Evolutionary conservation across 2,113 vertebrate genomes (phyloP), one percentile per base, ranked within the genome.

Genomic region (Danio rerio): DNA sequence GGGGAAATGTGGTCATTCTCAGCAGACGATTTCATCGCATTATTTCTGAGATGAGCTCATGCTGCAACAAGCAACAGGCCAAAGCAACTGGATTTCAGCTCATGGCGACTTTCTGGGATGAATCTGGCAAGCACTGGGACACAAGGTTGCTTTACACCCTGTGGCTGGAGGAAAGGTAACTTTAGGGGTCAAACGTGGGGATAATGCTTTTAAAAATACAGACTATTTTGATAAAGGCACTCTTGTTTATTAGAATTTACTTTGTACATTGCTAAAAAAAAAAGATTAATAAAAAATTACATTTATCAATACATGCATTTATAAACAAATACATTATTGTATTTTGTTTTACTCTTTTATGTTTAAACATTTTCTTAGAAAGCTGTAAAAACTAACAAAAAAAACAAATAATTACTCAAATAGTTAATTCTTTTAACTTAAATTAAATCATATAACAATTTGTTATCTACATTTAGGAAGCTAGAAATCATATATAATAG

Each of bases 21-120:
- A 42, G 73, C 59, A 59, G 62, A 65, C 9, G 31, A 62, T 40
- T 65, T 59, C 59, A 62, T 55, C 59, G 50, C 45, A 59, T 84
- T 31, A 59, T 78, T 13, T 58, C 42, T 74, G 76, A 78, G 18
- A 21, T 2, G 7, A 82, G 56, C 58, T 83, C 68, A 76, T 83
- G 76, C 72, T 42, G 21, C 18, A 53, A n/a, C 59, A 70, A 69
- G 62, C 61, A 72, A 62, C 49, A 73, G 78, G 58, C 80, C 58
- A 63, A 61, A 72, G 69, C 68, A 83, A 65, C 45, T 65, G 47
- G 13, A 45, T 52, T 81, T 68, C 50, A 84, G 78, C 53, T 53
- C n/a, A 50, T 55, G 52, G 49, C 56, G 78, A 82, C 58, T 50
- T 66, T 80, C 78, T 62, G 11, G 40, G n/a, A 13, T 18, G 40